Base-by-base conservation (phyloP, 2,888 invertebrate species). In the Hypercompe scribonia region DNA sequence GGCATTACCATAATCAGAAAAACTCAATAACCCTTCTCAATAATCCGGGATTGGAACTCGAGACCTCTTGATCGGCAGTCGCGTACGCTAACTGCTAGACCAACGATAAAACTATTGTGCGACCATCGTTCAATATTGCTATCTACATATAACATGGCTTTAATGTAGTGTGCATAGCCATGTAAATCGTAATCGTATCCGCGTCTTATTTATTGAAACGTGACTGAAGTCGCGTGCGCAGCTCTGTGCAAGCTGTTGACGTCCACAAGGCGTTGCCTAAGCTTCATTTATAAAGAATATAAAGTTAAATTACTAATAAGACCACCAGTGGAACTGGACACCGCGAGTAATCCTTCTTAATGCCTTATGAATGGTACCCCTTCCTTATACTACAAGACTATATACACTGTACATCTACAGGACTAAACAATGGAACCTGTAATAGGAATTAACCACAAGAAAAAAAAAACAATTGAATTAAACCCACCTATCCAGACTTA, bases 211-310 rank as follows among this genome's bases (percentile, higher is more conserved):
- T 83, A 84, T 74, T 76, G 81, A 81, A 87, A 88, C 89, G 88
- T 88, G 90, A 86, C 83, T 78, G 68, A 71, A 77, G 81, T 86
- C 80, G 86, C 87, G 85, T 88, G 87, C 80, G 81, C 81, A 81
- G 71, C 73, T 73, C n/a, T 58, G 24, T 33, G 74, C 76, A 73
- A 65, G 69, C 64, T 18, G 72, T 79, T 76, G 81, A 78, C 71
- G 72, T 73, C 46, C 71, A 66, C 34, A 54, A 68, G 54, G 61
- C 74, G 71, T 75, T 73, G 46, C 33, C 28, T 24, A 64, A 72
- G 76, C 76, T 74, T n/a, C n/a, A 78, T 80, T 75, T 78, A n/a
- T 61, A 50, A 69, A 70, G 74, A 77, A 81, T 78, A 74, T 72
- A 64, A 64, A 36, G 15, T 64, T 63, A 42, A 18, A 58, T n/a